Base-by-base conservation (phyloP, 2,113 vertebrate genomes). In the Poeciliopsis turrubarensis region DNA sequence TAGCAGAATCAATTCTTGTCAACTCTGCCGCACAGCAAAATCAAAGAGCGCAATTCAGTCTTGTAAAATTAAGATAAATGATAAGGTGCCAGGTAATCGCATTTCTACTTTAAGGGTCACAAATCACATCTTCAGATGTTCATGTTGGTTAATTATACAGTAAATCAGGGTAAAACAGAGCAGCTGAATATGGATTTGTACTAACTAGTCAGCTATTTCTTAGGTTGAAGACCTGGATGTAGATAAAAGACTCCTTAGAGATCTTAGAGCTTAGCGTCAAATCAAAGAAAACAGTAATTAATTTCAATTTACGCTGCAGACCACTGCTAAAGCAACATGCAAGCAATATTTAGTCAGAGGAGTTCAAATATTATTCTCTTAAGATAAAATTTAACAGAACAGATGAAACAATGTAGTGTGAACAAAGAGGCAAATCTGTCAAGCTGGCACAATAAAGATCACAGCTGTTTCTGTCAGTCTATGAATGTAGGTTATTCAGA, bases 401-500 rank as follows among this genome's bases (percentile, higher is more conserved):
- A 70, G 64, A 75, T 34, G 54, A 82, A 51, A 31, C 6, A 75
- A 60, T 62, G 72, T 79, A 4, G 60, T 39, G 60, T 34, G 75
- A 70, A 32, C 11, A 17, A 54, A 54, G 60, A 77, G 73, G 39
- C 65, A 54, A 72, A 87, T 90, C 75, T 82, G 89, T 90, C 89
- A 87, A n/a, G 11, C 8, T 51, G 75, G 67, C 62, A 76, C 81
- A 77, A 80, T 86, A 71, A 84, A 84, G 75, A 87, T 87, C 80
- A 71, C 82, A 80, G 77, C 66, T 76, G 75, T 75, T 89, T 74
- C 79, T 39, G 70, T 47, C 26, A 82, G 70, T 84, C 84, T 78
- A 65, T 76, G 69, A 74, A 75, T 84, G 73, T 84, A 86, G 88
- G 83, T 89, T 88, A 91, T 84, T 90, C 85, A 86, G 82, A 89